These are phyloP conservation scores for Troglohyphantes excavatus DNA, from an alignment of 2,888 invertebrate species.

Conservation along the genomic window DNA sequence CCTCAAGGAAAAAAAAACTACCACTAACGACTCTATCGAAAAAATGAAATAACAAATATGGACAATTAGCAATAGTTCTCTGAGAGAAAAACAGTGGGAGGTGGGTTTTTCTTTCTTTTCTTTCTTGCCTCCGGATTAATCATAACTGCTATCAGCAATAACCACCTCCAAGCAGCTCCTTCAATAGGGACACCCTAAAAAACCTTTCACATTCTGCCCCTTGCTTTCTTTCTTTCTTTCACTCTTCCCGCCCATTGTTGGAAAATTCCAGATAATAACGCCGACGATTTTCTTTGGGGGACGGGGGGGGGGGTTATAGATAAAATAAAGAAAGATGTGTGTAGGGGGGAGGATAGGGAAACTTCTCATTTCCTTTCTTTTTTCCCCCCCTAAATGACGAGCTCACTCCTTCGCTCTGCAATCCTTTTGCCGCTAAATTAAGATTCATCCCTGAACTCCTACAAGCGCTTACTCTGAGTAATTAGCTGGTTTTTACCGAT, in stretches of 20 bases:
- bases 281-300: constrained; percentile 66
- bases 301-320: constrained; percentile 24
- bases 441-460: constrained; percentile 75
- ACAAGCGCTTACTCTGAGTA: constrained; percentile 76
- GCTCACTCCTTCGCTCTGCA: constrained; percentile 39
- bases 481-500: constrained; percentile 77
- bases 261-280: constrained; percentile 73
- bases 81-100: constrained; percentile 28
- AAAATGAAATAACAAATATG: constrained; percentile 56
- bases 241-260: constrained; percentile 59
- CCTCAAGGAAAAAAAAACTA: neutral
- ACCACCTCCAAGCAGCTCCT: constrained; percentile 29
- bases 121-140: constrained; percentile 58
- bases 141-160: constrained; percentile 63
- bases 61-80: constrained; percentile 50
- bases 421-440: constrained; percentile 77
- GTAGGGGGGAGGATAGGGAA: constrained; percentile 8
- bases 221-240: constrained; percentile 36
- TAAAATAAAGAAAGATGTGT: constrained; percentile 17
- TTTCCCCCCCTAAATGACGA: constrained; percentile 62
- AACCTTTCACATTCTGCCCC: neutral
- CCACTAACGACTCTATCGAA: constrained; percentile 2
- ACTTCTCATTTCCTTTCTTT: constrained; percentile 58
- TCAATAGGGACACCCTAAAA: constrained; percentile 37
- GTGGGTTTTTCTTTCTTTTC: constrained; percentile 34